These are phyloP conservation scores for Lamellibrachia luymesi DNA, from an alignment of 1,140 invertebrate genomes.

Conservation along the genomic window DNA sequence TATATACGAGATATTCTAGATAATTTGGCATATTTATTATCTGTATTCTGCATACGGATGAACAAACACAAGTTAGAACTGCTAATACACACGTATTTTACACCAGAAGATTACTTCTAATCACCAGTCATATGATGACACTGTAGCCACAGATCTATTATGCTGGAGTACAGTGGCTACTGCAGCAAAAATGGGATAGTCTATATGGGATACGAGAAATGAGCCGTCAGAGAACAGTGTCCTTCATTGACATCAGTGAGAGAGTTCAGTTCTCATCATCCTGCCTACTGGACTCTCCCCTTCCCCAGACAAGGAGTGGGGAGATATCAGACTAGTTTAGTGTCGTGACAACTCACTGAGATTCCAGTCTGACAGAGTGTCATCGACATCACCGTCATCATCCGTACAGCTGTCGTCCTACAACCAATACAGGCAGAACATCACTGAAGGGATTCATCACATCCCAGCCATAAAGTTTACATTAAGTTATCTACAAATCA, in stretches of 20 bases:
- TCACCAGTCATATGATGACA: not conserved
- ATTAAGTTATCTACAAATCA: not conserved
- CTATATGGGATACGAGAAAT: not conserved
- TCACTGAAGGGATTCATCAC: not conserved
- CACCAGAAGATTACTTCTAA: not conserved
- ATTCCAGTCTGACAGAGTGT: constrained; percentile 94
- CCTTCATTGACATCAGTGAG: not conserved
- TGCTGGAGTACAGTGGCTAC: not conserved
- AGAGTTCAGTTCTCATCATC: not conserved
- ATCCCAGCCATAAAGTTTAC: not conserved
- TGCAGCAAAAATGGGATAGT: too few species aligned
- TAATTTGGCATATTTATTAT: too few species aligned
- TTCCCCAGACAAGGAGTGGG: not conserved
- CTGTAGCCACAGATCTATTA: not conserved
- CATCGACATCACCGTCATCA: constrained; percentile 68
- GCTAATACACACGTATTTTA: not conserved
- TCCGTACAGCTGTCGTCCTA: constrained; percentile 67
- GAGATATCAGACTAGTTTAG: not conserved
- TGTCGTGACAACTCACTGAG: constrained; percentile 41
- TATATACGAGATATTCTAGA: too few species aligned
- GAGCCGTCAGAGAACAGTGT: not conserved
- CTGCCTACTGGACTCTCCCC: not conserved
- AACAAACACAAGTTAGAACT: not conserved
- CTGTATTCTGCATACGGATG: too few species aligned
- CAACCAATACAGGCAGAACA: not conserved